Evolutionary conservation across 1,140 invertebrate species (phyloP).

Genomic region (Condylostylus longicornis): DNA sequence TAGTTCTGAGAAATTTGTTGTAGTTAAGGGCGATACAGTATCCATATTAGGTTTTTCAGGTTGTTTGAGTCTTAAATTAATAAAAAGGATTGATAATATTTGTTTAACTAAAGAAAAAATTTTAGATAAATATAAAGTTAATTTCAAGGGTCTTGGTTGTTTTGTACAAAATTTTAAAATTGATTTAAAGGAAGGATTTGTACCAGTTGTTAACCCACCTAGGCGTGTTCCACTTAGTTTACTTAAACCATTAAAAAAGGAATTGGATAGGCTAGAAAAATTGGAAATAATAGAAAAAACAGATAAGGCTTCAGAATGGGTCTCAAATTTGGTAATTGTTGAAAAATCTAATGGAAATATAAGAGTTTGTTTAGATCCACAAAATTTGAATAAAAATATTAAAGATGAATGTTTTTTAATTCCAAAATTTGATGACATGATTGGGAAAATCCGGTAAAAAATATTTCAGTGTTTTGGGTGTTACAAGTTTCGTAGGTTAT

Average conservation of each 20-base stretch:
- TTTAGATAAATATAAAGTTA: not conserved
- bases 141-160: constrained; percentile 8
- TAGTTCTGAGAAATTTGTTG: not conserved
- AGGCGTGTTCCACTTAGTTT: constrained; percentile 13
- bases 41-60: not conserved
- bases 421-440: not conserved
- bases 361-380: constrained; percentile 30
- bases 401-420: not conserved
- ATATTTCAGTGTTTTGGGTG: no score
- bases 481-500: constrained; percentile 29
- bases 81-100: not conserved
- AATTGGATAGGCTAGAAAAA: constrained; percentile 13
- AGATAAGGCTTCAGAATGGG: constrained; percentile 26
- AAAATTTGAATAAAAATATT: constrained; percentile 18
- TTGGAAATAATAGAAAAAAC: constrained; percentile 18
- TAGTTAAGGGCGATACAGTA: not conserved
- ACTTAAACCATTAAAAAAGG: constrained; percentile 12
- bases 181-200: constrained; percentile 3
- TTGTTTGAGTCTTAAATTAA: not conserved
- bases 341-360: constrained; percentile 25
- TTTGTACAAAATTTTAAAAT: constrained; percentile 1
- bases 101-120: not conserved
- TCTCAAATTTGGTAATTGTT: constrained; percentile 26
- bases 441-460: no score
- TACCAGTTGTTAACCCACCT: constrained; percentile 10